Conservation (phyloP, 2,888 invertebrate genomes). For the Atethmia centrago region DNA sequence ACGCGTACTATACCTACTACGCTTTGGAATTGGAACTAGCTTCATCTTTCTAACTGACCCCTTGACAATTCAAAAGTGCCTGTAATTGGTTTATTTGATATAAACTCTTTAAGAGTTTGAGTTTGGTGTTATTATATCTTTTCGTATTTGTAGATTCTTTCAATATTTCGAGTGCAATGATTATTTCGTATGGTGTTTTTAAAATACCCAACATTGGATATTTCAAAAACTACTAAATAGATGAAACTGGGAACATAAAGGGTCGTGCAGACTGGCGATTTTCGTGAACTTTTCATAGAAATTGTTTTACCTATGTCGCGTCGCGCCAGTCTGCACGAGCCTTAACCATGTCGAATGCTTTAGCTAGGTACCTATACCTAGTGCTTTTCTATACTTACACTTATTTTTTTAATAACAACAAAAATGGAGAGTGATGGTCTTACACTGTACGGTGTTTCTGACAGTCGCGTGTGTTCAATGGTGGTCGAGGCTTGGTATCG, state of each 20-base stretch:
- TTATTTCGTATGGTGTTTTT: background rate
- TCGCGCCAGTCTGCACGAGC: no score
- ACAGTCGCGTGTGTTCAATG: conserved; percentile 36
- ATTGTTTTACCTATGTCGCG: no score
- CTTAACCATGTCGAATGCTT: conserved; percentile 10
- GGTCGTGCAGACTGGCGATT: no score
- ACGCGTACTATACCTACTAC: no score
- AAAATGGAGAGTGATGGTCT: conserved; percentile 47
- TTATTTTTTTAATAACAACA: background rate
- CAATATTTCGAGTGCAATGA: background rate
- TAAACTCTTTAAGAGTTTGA: no score
- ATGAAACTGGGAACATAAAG: background rate
- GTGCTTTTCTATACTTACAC: no score
- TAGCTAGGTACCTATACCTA: no score
- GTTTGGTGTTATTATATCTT: background rate
- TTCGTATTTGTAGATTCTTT: background rate
- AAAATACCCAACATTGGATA: background rate
- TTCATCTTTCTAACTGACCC: no score
- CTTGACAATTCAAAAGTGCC: no score
- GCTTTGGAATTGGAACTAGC: no score
- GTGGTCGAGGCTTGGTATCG: conserved; percentile 31
- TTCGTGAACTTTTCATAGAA: no score
- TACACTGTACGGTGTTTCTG: conserved; percentile 32
- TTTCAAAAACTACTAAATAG: background rate
- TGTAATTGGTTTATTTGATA: no score